These are phyloP conservation scores for Sternotherus odoratus DNA, from an alignment of 2,797 vertebrate species.

Conservation along the genomic window DNA sequence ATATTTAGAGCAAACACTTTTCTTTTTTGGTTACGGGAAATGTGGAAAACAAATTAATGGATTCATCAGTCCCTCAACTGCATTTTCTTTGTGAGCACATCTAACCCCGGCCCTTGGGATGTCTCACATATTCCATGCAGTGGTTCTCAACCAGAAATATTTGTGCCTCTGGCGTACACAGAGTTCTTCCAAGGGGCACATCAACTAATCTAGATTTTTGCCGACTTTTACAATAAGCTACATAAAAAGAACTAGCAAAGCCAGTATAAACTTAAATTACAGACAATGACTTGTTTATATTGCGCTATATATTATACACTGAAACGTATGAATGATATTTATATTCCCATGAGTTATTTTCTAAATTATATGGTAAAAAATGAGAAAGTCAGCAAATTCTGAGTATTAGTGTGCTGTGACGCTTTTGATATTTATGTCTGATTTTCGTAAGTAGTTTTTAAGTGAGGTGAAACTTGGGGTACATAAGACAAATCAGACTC, in stretches of 20 bases:
- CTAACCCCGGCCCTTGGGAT: background rate
- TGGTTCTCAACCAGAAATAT: background rate
- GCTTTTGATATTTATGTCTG: background rate
- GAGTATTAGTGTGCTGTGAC: background rate
- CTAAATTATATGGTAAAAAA: background rate
- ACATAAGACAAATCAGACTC: background rate
- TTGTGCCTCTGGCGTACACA: background rate
- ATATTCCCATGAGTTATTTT: background rate
- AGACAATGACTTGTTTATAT: background rate
- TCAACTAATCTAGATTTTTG: background rate
- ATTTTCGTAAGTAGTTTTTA: background rate
- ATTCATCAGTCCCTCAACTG: background rate
- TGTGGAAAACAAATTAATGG: background rate
- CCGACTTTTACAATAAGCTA: background rate
- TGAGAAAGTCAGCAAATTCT: background rate
- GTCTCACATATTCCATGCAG: background rate
- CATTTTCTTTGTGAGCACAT: background rate
- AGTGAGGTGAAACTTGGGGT: background rate
- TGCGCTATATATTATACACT: background rate
- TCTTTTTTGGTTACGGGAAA: background rate
- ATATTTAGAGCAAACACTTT: background rate
- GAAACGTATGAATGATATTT: background rate
- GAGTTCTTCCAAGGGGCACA: background rate
- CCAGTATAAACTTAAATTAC: background rate
- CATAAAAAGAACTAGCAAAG: background rate